Conservation (phyloP, 1,140 invertebrate genomes). For the Hormaphis cornu region DNA sequence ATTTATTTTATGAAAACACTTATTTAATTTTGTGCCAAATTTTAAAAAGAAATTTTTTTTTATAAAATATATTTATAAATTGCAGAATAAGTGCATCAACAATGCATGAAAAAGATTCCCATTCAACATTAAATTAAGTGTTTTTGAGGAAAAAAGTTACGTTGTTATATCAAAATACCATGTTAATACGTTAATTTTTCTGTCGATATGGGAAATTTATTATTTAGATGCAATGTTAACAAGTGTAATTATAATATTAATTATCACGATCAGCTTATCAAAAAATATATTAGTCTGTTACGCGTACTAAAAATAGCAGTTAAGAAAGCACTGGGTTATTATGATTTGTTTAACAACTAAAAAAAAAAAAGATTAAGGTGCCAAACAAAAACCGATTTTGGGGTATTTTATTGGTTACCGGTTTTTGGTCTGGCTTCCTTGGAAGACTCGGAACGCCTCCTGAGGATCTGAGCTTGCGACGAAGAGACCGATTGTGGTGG, state of each 20-base stretch:
- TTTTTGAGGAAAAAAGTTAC: neutral
- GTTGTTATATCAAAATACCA: conserved; percentile 7
- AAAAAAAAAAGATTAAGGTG: neutral
- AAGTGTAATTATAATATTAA: conserved; percentile 21
- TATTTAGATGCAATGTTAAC: conserved; percentile 3
- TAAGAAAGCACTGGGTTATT: conserved; percentile 32
- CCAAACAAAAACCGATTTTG: conserved; percentile 26
- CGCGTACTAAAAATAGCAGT: conserved; percentile 15
- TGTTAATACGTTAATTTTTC: neutral
- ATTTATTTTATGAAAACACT: conserved; percentile 11
- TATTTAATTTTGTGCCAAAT: neutral
- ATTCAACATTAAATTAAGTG: neutral
- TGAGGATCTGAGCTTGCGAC: conserved; percentile 35
- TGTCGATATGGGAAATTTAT: neutral
- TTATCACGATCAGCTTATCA: conserved; percentile 24
- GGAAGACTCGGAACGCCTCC: conserved; percentile 38
- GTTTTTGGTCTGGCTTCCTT: conserved; percentile 31
- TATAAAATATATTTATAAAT: neutral
- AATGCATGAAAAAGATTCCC: neutral
- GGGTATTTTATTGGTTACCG: conserved; percentile 28
- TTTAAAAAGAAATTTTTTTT: neutral
- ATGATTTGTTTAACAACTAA: conserved; percentile 15
- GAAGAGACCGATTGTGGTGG: conserved; percentile 32
- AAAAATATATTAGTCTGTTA: conserved; percentile 30
- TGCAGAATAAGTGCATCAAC: neutral